Percentiles rank a stretch among this genome's conserved stretches.
These are phyloP conservation scores for Neopelma chrysocephalum DNA, from an alignment of 2,797 vertebrate genomes.

Conservation along the genomic window DNA sequence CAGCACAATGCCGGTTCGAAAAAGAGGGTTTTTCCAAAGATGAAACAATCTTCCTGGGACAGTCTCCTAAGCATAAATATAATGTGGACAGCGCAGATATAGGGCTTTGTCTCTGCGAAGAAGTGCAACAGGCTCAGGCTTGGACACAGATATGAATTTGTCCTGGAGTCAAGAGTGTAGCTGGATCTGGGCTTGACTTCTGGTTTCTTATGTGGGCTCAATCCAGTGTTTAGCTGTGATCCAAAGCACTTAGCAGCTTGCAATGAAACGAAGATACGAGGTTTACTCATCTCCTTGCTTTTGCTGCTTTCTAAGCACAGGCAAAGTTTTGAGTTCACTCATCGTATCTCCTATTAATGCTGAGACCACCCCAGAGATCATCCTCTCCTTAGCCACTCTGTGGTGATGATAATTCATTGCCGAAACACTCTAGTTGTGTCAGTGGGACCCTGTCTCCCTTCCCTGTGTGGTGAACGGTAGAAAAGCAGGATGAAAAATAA, in stretches of 20 bases:
- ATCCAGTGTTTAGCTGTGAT: accelerated
- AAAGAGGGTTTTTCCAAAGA: constrained; percentile 35
- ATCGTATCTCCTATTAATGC: neutral
- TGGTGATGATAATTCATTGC: neutral
- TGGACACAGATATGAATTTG: neutral
- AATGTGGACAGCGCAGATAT: neutral
- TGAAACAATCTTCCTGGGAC: constrained; percentile 41
- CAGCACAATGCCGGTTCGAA: constrained; percentile 39
- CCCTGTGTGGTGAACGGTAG: neutral
- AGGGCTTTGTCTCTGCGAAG: neutral
- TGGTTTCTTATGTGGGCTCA: neutral
- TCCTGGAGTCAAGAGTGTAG: accelerated
- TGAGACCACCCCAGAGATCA: neutral
- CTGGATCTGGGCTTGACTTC: neutral
- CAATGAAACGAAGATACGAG: neutral
- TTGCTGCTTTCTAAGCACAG: neutral
- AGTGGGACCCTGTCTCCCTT: neutral
- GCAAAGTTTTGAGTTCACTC: neutral
- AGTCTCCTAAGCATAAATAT: neutral
- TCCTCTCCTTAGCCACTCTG: neutral
- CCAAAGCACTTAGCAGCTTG: neutral
- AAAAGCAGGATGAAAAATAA: neutral
- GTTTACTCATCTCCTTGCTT: neutral
- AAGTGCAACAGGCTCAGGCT: neutral
- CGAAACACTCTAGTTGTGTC: neutral